Percentiles rank a stretch among this genome's conserved stretches.
phyloP scores from a whole-genome alignment of 2,113 vertebrate genomes.

The Phrynocephalus versicolor region DNA sequence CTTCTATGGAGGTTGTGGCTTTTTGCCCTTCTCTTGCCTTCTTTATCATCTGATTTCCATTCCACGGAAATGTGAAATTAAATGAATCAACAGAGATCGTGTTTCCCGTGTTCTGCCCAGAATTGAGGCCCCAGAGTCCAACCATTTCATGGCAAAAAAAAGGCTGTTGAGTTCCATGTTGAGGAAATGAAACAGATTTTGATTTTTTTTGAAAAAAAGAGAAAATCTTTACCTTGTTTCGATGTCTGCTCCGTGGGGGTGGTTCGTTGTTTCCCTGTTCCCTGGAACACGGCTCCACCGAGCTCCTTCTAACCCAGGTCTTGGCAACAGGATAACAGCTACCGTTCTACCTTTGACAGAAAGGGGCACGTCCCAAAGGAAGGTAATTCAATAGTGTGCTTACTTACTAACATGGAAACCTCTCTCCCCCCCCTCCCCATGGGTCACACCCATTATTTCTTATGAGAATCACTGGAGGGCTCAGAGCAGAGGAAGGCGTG shows the following conservation, averaged over 20 bases:
- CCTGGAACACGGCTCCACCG: too few species aligned
- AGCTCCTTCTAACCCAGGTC: not conserved
- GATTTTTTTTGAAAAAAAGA: not conserved
- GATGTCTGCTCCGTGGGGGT: accelerated
- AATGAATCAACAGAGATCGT: accelerated
- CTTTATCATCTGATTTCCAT: not conserved
- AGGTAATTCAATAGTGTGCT: slow-evolving; percentile 68
- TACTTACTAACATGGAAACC: slow-evolving; percentile 55
- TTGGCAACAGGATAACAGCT: slow-evolving; percentile 35
- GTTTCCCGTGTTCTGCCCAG: not conserved
- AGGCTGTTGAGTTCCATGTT: not conserved
- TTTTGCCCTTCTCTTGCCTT: not conserved
- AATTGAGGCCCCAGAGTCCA: not conserved
- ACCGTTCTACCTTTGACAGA: slow-evolving; percentile 62
- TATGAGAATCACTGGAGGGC: slow-evolving; percentile 40
- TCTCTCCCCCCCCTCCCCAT: slow-evolving; percentile 46
- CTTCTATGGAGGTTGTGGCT: not conserved
- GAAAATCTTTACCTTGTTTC: slow-evolving; percentile 46
- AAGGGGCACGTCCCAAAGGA: slow-evolving; percentile 48
- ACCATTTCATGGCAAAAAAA: accelerated
- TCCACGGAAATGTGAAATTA: not conserved
- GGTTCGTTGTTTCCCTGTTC: not conserved
- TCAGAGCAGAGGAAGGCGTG: not conserved
- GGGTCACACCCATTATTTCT: slow-evolving; percentile 68
- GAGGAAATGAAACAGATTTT: accelerated